phyloP scores from a whole-genome alignment of 2,797 vertebrate genomes.

The Balearica regulorum region DNA sequence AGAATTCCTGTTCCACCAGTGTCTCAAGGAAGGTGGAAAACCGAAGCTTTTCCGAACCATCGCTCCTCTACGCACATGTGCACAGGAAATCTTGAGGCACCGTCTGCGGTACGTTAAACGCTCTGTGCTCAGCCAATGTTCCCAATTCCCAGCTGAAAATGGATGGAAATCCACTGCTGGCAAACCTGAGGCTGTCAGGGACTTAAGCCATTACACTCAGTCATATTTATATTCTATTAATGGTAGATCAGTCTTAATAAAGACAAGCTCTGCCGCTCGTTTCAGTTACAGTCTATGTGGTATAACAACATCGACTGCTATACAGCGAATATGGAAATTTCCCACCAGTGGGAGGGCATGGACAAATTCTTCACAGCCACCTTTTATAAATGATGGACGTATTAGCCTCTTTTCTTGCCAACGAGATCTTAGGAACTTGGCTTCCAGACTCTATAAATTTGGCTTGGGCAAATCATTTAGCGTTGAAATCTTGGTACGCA shows the following conservation, averaged over 20 bases:
- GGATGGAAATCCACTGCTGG: not conserved
- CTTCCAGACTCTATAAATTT: not conserved
- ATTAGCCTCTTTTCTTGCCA: not conserved
- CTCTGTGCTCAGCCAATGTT: not conserved
- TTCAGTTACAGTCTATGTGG: not conserved
- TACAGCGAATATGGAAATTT: not conserved
- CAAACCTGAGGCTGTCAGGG: not conserved
- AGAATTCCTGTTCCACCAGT: not conserved
- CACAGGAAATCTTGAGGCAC: not conserved
- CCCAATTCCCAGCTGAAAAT: not conserved
- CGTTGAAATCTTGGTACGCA: fast-evolving
- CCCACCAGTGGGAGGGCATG: not conserved
- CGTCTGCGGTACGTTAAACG: fast-evolving
- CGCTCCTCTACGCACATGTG: not conserved
- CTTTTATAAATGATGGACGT: not conserved
- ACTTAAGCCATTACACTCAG: not conserved
- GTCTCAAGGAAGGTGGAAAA: not conserved
- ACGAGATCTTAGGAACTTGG: not conserved
- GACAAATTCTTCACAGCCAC: not conserved
- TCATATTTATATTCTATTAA: not conserved
- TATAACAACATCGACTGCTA: not conserved
- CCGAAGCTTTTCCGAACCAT: not conserved
- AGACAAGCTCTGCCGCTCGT: not conserved
- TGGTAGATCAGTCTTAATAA: not conserved
- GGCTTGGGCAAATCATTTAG: not conserved